Evolutionary conservation across 2,113 vertebrate genomes (phyloP).

Genomic region (Actenoides hombroni): DNA sequence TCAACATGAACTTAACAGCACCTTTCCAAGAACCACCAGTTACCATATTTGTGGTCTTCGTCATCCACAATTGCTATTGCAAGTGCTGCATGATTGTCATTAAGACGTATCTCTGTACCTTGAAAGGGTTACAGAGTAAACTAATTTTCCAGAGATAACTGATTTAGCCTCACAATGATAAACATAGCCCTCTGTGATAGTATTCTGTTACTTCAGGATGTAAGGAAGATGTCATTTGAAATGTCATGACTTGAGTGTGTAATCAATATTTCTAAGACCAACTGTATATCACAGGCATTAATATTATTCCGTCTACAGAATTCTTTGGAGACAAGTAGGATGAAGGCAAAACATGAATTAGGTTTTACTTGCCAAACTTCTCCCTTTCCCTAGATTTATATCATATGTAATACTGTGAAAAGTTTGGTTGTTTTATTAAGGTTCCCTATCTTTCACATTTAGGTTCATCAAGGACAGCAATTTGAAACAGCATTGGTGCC

Average conservation of each 20-base stretch:
- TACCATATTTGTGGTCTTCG: neutral
- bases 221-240: neutral
- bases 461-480: neutral
- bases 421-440: neutral
- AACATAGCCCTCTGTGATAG: neutral
- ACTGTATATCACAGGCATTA: neutral
- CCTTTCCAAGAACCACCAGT: neutral
- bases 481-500: neutral
- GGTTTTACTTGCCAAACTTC: neutral
- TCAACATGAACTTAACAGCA: constrained; percentile 8
- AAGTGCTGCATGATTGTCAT: neutral
- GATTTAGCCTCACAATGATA: neutral
- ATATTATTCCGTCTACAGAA: neutral
- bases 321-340: neutral
- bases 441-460: neutral
- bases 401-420: neutral
- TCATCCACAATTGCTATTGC: constrained; percentile 1
- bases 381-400: neutral
- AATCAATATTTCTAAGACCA: neutral
- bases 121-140: neutral
- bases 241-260: neutral
- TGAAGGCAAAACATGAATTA: neutral
- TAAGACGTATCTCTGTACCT: neutral
- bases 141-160: neutral
- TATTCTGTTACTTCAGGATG: neutral